Evolutionary conservation across 2,888 invertebrate genomes (phyloP), one percentile per base, ranked within the genome.

Genomic region (Agrochola circellaris): DNA sequence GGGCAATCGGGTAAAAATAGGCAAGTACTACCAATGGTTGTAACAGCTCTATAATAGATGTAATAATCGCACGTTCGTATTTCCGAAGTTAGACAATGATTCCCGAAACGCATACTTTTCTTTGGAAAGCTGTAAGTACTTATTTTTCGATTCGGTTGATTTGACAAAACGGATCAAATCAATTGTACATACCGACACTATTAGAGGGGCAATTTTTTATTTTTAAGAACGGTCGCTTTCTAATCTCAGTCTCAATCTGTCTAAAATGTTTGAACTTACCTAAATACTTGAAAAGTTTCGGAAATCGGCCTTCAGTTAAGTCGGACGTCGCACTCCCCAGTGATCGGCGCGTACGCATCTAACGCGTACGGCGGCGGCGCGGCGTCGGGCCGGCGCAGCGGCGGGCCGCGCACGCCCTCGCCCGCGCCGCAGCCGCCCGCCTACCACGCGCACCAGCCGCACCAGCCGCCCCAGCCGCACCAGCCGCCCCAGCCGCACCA

Each of bases 321-420:
- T 51, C 0, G 8, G 2, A 23, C 67, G 64, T 30, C 7, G n/a
- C n/a, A 26, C 1, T 38, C n/a, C 5, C 77, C 78, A 93, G 95
- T 96, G 93, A 94, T 96, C 91, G 94, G 94, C 64, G 94, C 93
- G 79, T 94, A 94, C 91, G 71, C 89, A 60, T 76, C 79, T 58
- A 87, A 75, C 85, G 90, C 89, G 82, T 93, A 90, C 92, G 73
- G 92, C 71, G 84, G 78, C 78, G 83, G 78, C 78, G 79, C 87
- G 89, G 70, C 34, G 9, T 34, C 30, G 23, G 94, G 94, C 73
- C 92, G 95, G 75, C 95, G 95, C 90, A 91, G 94, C 86, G 93
- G 93, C 56, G 94, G 92, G 23, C 93, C 97, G 93, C 95, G 96
- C 94, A 96, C 95, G 91, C 95, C 97, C 84, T 92, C 97, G 83